phyloP scores from a whole-genome alignment of 1,140 invertebrate species.

The Goniozus legneri region DNA sequence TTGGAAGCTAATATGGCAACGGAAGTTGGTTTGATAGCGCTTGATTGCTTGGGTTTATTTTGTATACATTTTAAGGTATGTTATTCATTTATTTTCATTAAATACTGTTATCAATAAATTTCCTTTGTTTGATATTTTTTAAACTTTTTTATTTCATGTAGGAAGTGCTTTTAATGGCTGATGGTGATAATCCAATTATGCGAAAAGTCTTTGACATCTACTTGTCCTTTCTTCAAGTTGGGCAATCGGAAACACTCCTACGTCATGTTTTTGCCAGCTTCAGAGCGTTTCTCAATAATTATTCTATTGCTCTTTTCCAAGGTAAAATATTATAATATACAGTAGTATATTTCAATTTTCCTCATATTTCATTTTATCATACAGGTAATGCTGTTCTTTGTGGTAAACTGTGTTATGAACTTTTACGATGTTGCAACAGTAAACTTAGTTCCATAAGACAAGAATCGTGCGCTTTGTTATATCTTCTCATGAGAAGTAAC shows the following conservation, averaged over 20 bases:
- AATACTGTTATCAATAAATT: not conserved
- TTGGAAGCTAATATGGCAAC: constrained; percentile 86
- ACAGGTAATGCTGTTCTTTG: constrained; percentile 76
- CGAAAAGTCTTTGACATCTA: constrained; percentile 79
- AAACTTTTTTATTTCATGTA: constrained; percentile 24
- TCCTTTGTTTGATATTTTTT: not conserved
- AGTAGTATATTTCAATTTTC: not conserved
- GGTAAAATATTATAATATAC: constrained; percentile 50
- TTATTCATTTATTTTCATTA: not conserved
- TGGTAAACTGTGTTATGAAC: constrained; percentile 78
- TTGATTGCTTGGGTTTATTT: constrained; percentile 84
- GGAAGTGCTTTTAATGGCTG: constrained; percentile 61
- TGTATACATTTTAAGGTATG: constrained; percentile 72
- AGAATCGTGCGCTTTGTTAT: constrained; percentile 86
- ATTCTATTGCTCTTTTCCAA: constrained; percentile 77
- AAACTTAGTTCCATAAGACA: constrained; percentile 75
- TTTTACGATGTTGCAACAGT: constrained; percentile 78
- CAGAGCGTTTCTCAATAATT: constrained; percentile 88
- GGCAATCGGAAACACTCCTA: constrained; percentile 85
- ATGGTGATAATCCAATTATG: constrained; percentile 74
- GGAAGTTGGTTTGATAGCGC: constrained; percentile 82
- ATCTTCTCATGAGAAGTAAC: constrained; percentile 89
- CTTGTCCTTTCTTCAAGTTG: constrained; percentile 79
- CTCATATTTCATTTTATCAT: constrained; percentile 1
- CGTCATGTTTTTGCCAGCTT: constrained; percentile 89